Conservation (phyloP, 1,140 invertebrate genomes). For the Aethina tumida region DNA sequence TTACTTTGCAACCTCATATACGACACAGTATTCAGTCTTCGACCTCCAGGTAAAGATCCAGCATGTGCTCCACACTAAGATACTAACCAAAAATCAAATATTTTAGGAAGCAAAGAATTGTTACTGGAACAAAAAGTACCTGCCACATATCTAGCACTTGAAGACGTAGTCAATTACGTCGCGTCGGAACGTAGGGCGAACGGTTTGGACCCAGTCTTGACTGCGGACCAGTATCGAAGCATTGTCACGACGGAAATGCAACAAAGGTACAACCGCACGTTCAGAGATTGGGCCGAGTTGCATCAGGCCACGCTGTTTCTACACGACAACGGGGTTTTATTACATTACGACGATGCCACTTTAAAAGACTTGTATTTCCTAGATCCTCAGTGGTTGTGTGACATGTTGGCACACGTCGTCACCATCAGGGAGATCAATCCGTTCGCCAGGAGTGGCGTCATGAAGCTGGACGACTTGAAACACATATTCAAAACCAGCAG, state of each 20-base stretch:
- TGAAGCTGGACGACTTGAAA: constrained; percentile 89
- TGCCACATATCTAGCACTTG: constrained; percentile 87
- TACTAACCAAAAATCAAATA: too few species aligned
- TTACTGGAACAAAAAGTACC: constrained; percentile 91
- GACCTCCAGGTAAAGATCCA: constrained; percentile 56
- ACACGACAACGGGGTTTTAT: constrained; percentile 94
- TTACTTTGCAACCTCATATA: constrained; percentile 89
- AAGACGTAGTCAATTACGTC: constrained; percentile 79
- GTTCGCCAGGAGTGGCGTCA: constrained; percentile 84
- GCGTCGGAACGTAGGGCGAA: constrained; percentile 57
- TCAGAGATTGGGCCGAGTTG: constrained; percentile 81
- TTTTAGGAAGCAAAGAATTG: constrained; percentile 75
- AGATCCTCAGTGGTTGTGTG: constrained; percentile 97
- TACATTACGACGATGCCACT: constrained; percentile 96
- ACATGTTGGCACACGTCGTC: constrained; percentile 93
- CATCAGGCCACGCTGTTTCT: constrained; percentile 94
- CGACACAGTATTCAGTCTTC: constrained; percentile 83
- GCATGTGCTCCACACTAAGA: not conserved
- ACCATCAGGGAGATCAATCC: constrained; percentile 94
- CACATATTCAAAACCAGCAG: constrained; percentile 75
- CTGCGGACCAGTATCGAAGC: constrained; percentile 72
- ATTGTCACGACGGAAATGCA: constrained; percentile 61
- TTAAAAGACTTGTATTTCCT: constrained; percentile 86
- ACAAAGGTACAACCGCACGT: constrained; percentile 52
- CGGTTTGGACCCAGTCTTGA: constrained; percentile 78